Conservation (phyloP, 2,797 vertebrate genomes). For the Scarus forsteni region DNA sequence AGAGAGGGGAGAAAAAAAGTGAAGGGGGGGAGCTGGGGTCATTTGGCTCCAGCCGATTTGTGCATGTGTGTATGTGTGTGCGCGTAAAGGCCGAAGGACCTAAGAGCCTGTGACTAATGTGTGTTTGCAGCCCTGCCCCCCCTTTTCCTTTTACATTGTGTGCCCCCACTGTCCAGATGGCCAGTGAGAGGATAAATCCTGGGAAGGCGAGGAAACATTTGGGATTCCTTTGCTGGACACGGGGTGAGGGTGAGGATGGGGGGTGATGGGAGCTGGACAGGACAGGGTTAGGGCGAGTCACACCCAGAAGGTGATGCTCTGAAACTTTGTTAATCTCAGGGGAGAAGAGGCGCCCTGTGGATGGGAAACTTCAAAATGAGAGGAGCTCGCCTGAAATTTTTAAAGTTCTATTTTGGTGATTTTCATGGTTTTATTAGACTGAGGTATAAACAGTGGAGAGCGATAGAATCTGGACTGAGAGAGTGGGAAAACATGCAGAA, state of each 20-base stretch:
- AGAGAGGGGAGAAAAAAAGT: conserved; percentile 42
- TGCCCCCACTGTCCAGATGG: conserved; percentile 88
- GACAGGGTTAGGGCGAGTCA: conserved; percentile 23
- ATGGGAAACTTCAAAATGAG: not conserved
- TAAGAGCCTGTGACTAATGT: conserved; percentile 90
- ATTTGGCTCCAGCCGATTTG: conserved; percentile 70
- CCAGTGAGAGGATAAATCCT: conserved; percentile 85
- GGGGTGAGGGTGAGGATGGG: conserved; percentile 46
- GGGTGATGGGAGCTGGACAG: conserved; percentile 30
- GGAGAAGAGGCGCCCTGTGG: not conserved
- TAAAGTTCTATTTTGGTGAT: too few relatives aligned
- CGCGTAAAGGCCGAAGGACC: conserved; percentile 72
- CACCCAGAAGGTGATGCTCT: conserved; percentile 12
- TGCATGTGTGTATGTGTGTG: conserved; percentile 6
- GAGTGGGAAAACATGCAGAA: too few relatives aligned
- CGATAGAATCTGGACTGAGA: too few relatives aligned
- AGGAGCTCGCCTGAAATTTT: too few relatives aligned
- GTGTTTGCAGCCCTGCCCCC: conserved; percentile 57
- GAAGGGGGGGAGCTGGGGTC: conserved; percentile 60
- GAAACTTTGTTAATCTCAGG: conserved; percentile 8
- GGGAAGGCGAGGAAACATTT: conserved; percentile 72
- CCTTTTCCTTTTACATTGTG: conserved; percentile 81
- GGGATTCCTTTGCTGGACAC: conserved; percentile 77
- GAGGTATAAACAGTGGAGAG: too few relatives aligned
- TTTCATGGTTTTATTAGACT: too few relatives aligned